Evolutionary conservation across 2,113 vertebrate genomes (phyloP), one percentile per base, ranked within the genome.

Genomic region (Recurvirostra avosetta): DNA sequence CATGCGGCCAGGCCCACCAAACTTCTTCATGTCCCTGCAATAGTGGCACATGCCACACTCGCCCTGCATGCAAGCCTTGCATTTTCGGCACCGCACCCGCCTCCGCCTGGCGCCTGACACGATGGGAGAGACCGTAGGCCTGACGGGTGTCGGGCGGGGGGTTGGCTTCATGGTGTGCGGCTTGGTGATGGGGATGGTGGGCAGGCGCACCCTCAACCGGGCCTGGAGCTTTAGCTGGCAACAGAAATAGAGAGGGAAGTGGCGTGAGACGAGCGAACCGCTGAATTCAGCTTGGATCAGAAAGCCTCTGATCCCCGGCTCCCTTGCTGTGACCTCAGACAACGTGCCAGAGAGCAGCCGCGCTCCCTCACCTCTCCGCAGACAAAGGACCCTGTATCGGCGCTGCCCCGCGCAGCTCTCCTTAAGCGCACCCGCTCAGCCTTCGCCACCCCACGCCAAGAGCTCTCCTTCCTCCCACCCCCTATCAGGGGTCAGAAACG

Each of bases 21-120:
- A 99, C 95, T 99, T 99, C 98, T 99, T 99, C 99, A 99, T 99
- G 97, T 99, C 99, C 34, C 98, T 98, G 98, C 99, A 99, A 96
- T 98, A 99, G 95, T 99, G 98, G 97, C 99, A 99, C 79, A 98
- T 98, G 74, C 99, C 99, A 43, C 99, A 99, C 97, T 99, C 99
- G 52, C 98, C 98, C 88, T 99, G 98, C 95, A 98, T 96, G 96
- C 99, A 99, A 25, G 98, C 99, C n/a, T 98, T 98, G 84, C 99
- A 99, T 90, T 98, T 99, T 27, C 99, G 98, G 94, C 99, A 99
- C 38, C 99, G 98, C 56, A 99, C 99, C 9, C 99, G 97, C 73
- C 99, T 96, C 61, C 99, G 97, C 92, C 99, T 95, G 95, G 99
- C 98, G 21, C 99, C 99, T 0, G 99, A 99, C 63, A 99, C 98